Base-by-base conservation (phyloP, 2,113 vertebrate species). In the Poeciliopsis retropinna region DNA sequence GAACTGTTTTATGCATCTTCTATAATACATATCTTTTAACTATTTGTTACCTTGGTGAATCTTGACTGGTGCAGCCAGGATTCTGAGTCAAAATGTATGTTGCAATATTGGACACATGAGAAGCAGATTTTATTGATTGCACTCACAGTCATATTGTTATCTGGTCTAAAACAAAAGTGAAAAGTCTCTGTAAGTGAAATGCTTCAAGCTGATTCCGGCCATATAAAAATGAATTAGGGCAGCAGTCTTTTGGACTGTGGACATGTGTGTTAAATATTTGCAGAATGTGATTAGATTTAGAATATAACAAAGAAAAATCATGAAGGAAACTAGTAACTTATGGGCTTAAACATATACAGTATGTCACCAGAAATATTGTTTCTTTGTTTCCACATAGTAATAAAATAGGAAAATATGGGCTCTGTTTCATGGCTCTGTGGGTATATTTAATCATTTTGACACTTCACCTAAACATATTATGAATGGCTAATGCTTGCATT, bases 111-210 rank as follows among this genome's bases (percentile, higher is more conserved):
- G 84, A 79, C 84, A 87, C 78, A 78, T 61, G 78, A 81, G 79
- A 70, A 84, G 79, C 85, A 67, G 75, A 71, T 37, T 71, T 87
- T 86, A 90, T 92, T 78, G 87, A 92, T 92, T 88, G 86, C 70
- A 70, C 70, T 63, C 65, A 78, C 85, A 71, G 85, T 77, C 70
- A 83, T 28, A 60, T 63, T 67, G 69, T 79, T 78, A 82, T 80
- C 74, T 74, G 65, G 78, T 67, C 44, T 67, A 75, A 82, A 66
- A 70, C 27, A 77, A 37, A 72, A 81, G 57, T 41, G 22, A 68
- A 64, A 60, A 30, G 64, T 68, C 25, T 28, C 31, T 60, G 13
- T 25, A n/a, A 29, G 30, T 32, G n/a, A 64, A 54, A 7, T 17
- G 41, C 10, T 10, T 51, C 15, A 11, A 29, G 27, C 10, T 37